These are phyloP conservation scores for Sebastolobus altivelis DNA, from an alignment of 2,797 vertebrate genomes.

Conservation along the genomic window DNA sequence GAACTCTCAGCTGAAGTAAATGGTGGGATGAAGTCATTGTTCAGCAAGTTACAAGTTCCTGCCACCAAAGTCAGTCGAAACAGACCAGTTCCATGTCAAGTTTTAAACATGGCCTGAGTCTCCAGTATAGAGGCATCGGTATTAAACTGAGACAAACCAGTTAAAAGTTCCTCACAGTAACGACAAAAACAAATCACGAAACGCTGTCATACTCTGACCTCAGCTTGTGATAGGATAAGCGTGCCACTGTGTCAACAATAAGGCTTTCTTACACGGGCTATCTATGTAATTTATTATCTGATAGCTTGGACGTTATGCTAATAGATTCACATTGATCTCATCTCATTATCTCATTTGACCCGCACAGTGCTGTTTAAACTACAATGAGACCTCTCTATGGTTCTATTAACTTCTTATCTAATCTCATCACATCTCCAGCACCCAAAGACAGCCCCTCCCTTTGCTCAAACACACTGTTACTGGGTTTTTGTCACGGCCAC, in stretches of 20 bases:
- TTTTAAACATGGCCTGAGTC: neutral
- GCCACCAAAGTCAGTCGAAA: neutral
- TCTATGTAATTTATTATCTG: neutral
- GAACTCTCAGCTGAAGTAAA: neutral
- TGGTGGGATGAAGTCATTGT: neutral
- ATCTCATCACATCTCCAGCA: constrained; percentile 25
- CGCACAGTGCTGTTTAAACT: constrained; percentile 15
- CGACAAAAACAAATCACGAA: neutral
- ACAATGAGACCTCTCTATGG: constrained; percentile 8
- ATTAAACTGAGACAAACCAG: neutral
- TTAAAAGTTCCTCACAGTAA: neutral
- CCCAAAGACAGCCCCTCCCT: neutral
- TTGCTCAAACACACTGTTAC: constrained; percentile 1
- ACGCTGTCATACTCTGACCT: neutral
- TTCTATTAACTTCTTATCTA: constrained; percentile 44
- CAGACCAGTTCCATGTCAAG: neutral
- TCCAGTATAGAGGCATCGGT: neutral
- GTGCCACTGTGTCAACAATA: neutral
- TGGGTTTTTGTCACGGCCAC: neutral
- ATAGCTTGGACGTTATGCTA: neutral
- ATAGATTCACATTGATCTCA: constrained; percentile 5
- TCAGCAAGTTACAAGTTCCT: neutral
- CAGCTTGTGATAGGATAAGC: neutral
- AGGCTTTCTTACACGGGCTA: neutral
- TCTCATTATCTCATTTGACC: constrained; percentile 9